Conservation (phyloP, 2,113 vertebrate genomes). For the Ictidomys tridecemlineatus region DNA sequence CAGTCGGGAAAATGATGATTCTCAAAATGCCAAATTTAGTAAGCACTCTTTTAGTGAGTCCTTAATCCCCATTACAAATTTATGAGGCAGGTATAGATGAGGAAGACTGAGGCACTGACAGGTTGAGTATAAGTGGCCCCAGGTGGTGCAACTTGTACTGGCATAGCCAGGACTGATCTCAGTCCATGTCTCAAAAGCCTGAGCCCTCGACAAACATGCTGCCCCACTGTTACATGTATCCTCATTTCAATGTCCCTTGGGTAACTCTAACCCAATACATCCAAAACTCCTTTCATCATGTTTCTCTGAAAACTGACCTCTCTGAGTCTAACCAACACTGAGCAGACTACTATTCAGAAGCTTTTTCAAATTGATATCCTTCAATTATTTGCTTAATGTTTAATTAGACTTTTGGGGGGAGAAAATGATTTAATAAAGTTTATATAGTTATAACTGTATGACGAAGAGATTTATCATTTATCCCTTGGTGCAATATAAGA, state of each 20-base stretch:
- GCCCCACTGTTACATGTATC: background rate
- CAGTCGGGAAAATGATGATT: background rate
- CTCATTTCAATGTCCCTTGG: background rate
- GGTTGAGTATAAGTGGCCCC: background rate
- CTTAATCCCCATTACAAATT: background rate
- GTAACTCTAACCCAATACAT: background rate
- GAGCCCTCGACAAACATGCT: background rate
- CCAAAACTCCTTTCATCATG: background rate
- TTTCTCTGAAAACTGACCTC: background rate
- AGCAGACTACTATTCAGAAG: background rate
- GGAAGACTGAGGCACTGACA: background rate
- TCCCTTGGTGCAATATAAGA: background rate
- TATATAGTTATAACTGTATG: background rate
- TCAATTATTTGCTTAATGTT: conserved; percentile 18
- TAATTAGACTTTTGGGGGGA: background rate
- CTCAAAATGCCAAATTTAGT: background rate
- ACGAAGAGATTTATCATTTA: background rate
- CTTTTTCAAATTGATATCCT: background rate
- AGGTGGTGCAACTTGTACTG: background rate
- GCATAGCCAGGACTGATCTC: background rate
- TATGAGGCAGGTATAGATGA: background rate
- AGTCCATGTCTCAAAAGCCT: background rate
- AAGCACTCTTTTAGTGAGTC: background rate
- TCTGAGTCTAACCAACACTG: background rate
- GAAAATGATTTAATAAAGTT: background rate